Percentiles rank a stretch among this genome's conserved stretches.
These are phyloP conservation scores for Chrosomus eos DNA, from an alignment of 2,797 vertebrate species.

Conservation along the genomic window DNA sequence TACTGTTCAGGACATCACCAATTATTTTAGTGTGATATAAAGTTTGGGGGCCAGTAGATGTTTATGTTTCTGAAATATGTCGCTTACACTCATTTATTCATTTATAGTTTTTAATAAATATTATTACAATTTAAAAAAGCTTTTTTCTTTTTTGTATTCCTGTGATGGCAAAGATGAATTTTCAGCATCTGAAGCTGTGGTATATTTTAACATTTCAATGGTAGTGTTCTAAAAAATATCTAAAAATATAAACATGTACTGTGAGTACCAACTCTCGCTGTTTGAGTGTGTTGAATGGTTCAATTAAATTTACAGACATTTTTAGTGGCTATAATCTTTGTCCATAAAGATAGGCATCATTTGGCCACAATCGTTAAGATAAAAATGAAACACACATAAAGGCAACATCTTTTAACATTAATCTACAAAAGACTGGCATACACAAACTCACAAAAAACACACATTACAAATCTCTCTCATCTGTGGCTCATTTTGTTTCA, in stretches of 20 bases:
- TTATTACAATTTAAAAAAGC: not conserved
- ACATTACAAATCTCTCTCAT: slow-evolving; percentile 38
- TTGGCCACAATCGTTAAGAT: not conserved
- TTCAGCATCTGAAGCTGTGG: not conserved
- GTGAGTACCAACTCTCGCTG: not conserved
- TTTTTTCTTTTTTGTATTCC: not conserved
- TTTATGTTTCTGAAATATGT: not conserved
- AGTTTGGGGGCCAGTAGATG: not conserved
- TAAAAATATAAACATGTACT: not conserved
- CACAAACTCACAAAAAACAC: slow-evolving; percentile 1
- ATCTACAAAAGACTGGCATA: slow-evolving; percentile 1
- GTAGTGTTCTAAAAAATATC: not conserved
- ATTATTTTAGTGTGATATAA: not conserved
- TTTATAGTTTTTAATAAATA: not conserved
- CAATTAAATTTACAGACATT: not conserved
- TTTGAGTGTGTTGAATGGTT: not conserved
- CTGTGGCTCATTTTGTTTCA: slow-evolving; percentile 44
- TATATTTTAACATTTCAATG: not conserved
- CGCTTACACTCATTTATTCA: not conserved
- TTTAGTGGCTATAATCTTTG: slow-evolving; percentile 15
- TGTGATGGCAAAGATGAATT: not conserved
- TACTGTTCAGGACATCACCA: not conserved
- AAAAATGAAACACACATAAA: slow-evolving; percentile 11
- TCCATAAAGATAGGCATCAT: slow-evolving; percentile 28
- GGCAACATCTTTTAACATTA: slow-evolving; percentile 9